These are phyloP conservation scores for Autographa gamma DNA, from an alignment of 2,888 invertebrate genomes.

Conservation along the genomic window DNA sequence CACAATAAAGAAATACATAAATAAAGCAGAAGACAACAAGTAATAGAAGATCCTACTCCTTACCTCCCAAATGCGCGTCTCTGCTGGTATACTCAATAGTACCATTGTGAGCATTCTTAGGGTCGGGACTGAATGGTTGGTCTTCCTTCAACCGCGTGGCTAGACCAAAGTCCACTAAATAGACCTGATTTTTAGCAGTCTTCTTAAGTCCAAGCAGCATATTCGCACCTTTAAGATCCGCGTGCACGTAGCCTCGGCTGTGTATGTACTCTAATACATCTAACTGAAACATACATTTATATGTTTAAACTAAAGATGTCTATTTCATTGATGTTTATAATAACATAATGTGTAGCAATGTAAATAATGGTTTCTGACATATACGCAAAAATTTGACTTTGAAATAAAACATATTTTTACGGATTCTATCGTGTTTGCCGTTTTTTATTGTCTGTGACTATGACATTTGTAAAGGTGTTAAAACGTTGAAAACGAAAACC, in stretches of 20 bases:
- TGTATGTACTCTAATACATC: slow-evolving; percentile 98
- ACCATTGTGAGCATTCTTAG: slow-evolving; percentile 98
- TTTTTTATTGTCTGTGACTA: too few species aligned
- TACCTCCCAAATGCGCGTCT: slow-evolving; percentile 98
- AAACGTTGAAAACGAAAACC: too few species aligned
- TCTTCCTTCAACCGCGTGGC: slow-evolving; percentile 92
- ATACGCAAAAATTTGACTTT: too few species aligned
- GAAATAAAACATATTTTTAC: too few species aligned
- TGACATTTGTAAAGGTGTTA: too few species aligned
- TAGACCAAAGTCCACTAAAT: slow-evolving; percentile 97
- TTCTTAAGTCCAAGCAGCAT: slow-evolving; percentile 93
- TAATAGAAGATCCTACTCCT: slow-evolving; percentile 24
- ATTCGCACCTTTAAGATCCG: slow-evolving; percentile 98
- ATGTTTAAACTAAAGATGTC: too few species aligned
- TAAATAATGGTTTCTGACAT: too few species aligned
- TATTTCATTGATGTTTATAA: too few species aligned
- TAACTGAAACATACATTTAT: slow-evolving; percentile 89
- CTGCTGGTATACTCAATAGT: slow-evolving; percentile 98
- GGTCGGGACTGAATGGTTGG: slow-evolving; percentile 95
- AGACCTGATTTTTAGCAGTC: slow-evolving; percentile 92
- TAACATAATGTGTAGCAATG: too few species aligned
- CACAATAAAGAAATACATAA: too few species aligned
- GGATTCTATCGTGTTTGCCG: too few species aligned
- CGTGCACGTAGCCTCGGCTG: slow-evolving; percentile 96
- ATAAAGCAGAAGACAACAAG: too few species aligned